phyloP scores from a whole-genome alignment of 2,113 vertebrate genomes.

The Anas platyrhynchos region DNA sequence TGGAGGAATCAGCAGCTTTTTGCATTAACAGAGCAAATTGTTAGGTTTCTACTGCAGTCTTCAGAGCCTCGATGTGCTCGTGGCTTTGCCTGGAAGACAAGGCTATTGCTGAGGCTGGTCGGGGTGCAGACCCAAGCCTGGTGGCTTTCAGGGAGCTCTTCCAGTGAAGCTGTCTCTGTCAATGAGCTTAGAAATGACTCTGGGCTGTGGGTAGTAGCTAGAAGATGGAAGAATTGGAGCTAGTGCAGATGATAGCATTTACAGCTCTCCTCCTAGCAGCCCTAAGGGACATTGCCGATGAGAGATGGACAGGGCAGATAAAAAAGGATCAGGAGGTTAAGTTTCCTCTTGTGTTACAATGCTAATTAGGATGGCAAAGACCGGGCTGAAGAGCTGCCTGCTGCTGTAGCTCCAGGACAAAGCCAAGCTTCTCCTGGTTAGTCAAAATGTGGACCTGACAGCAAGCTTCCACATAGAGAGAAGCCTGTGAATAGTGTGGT shows the following conservation, averaged over 20 bases:
- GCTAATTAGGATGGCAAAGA: slow-evolving; percentile 1
- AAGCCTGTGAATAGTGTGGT: neutral
- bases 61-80: neutral
- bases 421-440: slow-evolving; percentile 1
- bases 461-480: neutral
- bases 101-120: neutral
- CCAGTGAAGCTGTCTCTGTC: neutral
- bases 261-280: no score
- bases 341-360: slow-evolving; percentile 40
- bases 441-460: neutral
- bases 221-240: neutral
- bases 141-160: neutral
- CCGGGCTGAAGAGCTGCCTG: neutral
- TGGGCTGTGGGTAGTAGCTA: neutral
- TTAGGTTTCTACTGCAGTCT: neutral
- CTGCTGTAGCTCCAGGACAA: slow-evolving; percentile 4
- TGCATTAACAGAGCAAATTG: neutral
- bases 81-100: neutral
- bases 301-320: slow-evolving; percentile 7
- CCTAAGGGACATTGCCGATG: neutral
- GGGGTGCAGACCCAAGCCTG: neutral
- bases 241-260: neutral
- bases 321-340: slow-evolving; percentile 18
- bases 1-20: neutral
- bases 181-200: neutral